phyloP scores from a whole-genome alignment of 2,113 vertebrate genomes.

The Fregata magnificens region DNA sequence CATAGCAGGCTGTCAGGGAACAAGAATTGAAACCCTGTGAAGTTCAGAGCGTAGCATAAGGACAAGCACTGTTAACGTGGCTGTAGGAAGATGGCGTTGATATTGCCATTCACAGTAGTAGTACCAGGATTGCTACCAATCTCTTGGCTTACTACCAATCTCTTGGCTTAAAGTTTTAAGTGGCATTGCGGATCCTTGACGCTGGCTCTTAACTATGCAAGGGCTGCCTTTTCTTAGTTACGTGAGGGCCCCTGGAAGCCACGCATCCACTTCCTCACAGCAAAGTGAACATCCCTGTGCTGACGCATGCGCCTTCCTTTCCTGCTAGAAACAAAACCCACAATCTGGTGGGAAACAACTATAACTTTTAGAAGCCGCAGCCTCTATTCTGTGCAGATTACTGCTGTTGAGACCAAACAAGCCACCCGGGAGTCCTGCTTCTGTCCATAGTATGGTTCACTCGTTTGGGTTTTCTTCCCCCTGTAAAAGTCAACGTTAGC shows the following conservation, averaged over 20 bases:
- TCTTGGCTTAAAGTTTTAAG: background rate
- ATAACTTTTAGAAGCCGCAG: background rate
- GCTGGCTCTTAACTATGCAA: accelerated
- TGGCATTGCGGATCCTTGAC: background rate
- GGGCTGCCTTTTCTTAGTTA: background rate
- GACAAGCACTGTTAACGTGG: accelerated
- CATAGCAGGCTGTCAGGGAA: background rate
- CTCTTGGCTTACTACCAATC: background rate
- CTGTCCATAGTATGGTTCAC: background rate
- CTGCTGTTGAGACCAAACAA: background rate
- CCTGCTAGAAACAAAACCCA: background rate
- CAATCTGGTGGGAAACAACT: background rate
- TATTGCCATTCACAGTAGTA: background rate
- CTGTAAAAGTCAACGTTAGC: background rate
- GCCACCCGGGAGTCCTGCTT: background rate
- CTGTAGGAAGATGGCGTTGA: background rate
- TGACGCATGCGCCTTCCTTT: background rate
- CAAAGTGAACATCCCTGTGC: background rate
- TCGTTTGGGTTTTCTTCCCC: accelerated
- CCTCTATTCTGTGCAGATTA: background rate
- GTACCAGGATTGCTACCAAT: accelerated
- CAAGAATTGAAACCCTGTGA: background rate
- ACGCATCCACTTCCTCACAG: accelerated
- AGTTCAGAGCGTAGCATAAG: accelerated
- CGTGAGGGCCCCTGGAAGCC: background rate